Percentiles rank a stretch among this genome's conserved stretches.
Conservation (phyloP, 2,888 invertebrate genomes). For the Tanytarsus gracilentus region DNA sequence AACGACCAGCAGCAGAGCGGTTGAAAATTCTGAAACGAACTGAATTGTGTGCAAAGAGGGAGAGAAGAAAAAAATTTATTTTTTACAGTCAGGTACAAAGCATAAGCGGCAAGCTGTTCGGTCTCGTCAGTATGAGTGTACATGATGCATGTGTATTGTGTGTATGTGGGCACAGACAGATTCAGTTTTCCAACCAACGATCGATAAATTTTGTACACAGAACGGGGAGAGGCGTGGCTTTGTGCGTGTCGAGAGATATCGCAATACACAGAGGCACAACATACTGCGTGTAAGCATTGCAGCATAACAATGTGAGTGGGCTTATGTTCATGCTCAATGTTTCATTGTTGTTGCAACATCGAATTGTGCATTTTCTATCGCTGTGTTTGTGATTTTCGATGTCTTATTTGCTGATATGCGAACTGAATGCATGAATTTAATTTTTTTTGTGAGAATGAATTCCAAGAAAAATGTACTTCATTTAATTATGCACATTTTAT, state of each 20-base stretch:
- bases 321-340: not conserved
- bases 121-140: constrained; percentile 9
- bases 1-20: constrained; percentile 27
- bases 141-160: not conserved
- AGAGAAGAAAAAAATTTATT: constrained; percentile 15
- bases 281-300: not conserved
- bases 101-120: constrained; percentile 14
- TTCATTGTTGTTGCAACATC: not conserved
- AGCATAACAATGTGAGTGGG: no score
- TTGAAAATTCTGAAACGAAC: constrained; percentile 24
- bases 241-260: no score
- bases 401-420: constrained; percentile 26
- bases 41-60: constrained; percentile 16
- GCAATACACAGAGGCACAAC: no score
- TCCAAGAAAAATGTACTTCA: constrained; percentile 20
- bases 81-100: constrained; percentile 22
- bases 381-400: not conserved
- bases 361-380: not conserved
- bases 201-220: constrained; percentile 18
- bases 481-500: constrained; percentile 6
- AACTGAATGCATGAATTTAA: no score
- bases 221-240: not conserved
- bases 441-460: constrained; percentile 21
- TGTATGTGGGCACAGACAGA: not conserved
- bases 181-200: constrained; percentile 21